Base-by-base conservation (phyloP, 2,888 invertebrate genomes). In the Drosophila prostipennis region DNA sequence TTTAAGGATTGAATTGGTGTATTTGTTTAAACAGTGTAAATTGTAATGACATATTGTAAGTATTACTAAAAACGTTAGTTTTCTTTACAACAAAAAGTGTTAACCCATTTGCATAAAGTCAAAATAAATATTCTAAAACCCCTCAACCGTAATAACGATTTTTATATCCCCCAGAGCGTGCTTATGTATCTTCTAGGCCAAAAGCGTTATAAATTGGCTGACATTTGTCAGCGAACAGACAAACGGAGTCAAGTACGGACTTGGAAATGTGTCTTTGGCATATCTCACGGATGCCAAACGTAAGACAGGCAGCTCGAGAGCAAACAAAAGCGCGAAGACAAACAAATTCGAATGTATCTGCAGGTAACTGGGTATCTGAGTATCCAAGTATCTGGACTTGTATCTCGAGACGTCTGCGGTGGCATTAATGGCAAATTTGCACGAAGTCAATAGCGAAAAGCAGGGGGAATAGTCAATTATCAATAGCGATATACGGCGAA, bases 401-500 rank as follows among this genome's bases (percentile, higher is more conserved):
- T 70, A 32, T 51, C 36, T 49, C 40, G 53, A 56, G 65, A 60
- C 73, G 81, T 87, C 87, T 88, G 82, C 87, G 75, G 57, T 72
- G 82, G 74, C 77, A 77, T 77, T 84, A 84, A 84, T 84, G 77
- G 89, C 87, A 84, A 84, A 84, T 89, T 89, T 87, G 88, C 86
- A 84, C 87, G 74, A 75, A 79, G 80, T 72, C 89, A 85, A 84
- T 87, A 87, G 64, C 63, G 60, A 70, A 40, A 43, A 36, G 58
- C 39, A 53, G 56, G 56, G 57, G 43, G 64, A 74, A 42, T 74
- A 85, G 85, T 81, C 89, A 84, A 84, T 89, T 84, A 84, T 89
- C 89, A 77, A 89, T 87, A 84, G 84, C 86, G n/a, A n/a, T n/a
- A 72, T 55, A 64, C n/a, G n/a, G n/a, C n/a, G 65, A 46, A 46